These are phyloP conservation scores for Abrostola triplasia DNA, from an alignment of 2,888 invertebrate species.

Conservation along the genomic window DNA sequence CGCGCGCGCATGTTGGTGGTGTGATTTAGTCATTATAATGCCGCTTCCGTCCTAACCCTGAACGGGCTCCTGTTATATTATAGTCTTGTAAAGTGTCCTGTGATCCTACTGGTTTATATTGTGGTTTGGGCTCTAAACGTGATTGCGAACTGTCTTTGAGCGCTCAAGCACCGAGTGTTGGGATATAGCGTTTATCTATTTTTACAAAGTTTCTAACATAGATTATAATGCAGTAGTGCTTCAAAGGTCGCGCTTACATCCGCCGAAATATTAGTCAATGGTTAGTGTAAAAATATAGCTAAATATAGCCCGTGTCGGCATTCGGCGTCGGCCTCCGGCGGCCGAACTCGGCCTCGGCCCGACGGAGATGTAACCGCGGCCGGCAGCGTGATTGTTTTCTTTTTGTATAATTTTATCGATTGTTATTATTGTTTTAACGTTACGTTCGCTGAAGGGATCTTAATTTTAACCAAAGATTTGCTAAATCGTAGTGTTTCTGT, in stretches of 20 bases:
- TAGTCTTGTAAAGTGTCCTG: background rate
- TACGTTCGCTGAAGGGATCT: slow-evolving; percentile 69
- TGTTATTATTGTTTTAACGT: slow-evolving; percentile 74
- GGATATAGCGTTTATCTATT: slow-evolving; percentile 47
- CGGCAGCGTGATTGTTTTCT: slow-evolving; percentile 67
- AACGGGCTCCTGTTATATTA: background rate
- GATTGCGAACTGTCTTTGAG: slow-evolving; percentile 13
- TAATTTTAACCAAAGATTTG: slow-evolving; percentile 80
- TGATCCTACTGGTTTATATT: background rate
- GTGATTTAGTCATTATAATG: background rate
- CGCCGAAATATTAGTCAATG: slow-evolving; percentile 35
- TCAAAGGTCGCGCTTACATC: slow-evolving; percentile 50
- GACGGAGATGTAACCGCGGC: slow-evolving; percentile 55
- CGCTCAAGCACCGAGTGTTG: slow-evolving; percentile 12
- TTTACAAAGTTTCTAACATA: slow-evolving; percentile 53
- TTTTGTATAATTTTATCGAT: slow-evolving; percentile 66
- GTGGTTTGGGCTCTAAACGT: background rate
- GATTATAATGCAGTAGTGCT: slow-evolving; percentile 51
- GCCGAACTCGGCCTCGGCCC: slow-evolving; percentile 38
- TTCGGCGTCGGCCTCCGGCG: slow-evolving; percentile 37
- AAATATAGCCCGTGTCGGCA: slow-evolving; percentile 32
- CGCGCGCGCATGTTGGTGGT: too few species aligned
- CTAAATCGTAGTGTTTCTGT: slow-evolving; percentile 69
- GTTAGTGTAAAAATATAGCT: slow-evolving; percentile 50
- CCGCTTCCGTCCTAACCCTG: background rate